phyloP scores from a whole-genome alignment of 2,888 invertebrate genomes.

The Tetragnatha montana region DNA sequence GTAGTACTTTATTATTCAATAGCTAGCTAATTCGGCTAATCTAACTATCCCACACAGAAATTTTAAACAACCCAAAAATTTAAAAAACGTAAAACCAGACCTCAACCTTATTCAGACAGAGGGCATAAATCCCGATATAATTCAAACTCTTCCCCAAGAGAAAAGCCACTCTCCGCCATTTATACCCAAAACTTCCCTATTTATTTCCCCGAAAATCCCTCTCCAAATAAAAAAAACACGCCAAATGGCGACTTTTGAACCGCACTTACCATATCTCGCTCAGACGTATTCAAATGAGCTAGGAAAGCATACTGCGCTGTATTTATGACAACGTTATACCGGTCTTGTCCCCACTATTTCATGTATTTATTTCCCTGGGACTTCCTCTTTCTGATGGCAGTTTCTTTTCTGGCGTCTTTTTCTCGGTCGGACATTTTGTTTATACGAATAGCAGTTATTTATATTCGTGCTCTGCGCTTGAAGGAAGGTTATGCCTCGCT shows the following conservation, averaged over 20 bases:
- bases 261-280: not conserved
- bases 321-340: slow-evolving; percentile 41
- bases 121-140: too few relatives aligned
- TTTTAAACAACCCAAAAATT: too few relatives aligned
- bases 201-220: too few relatives aligned
- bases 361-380: not conserved
- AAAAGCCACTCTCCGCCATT: too few relatives aligned
- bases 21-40: too few relatives aligned
- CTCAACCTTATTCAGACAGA: too few relatives aligned
- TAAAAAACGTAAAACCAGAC: too few relatives aligned
- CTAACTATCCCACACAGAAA: too few relatives aligned
- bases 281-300: slow-evolving; percentile 40
- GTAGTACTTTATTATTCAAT: too few relatives aligned
- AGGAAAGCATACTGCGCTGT: slow-evolving; percentile 11
- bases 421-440: not conserved
- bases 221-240: not conserved
- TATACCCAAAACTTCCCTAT: too few relatives aligned
- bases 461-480: not conserved
- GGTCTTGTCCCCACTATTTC: not conserved
- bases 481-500: not conserved
- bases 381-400: not conserved
- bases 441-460: not conserved
- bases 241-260: not conserved
- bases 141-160: too few relatives aligned
- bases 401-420: not conserved